Percentiles rank a stretch among this genome's conserved stretches.
These are phyloP conservation scores for Odobenus rosmarus DNA, from an alignment of 2,113 vertebrate species.

Conservation along the genomic window DNA sequence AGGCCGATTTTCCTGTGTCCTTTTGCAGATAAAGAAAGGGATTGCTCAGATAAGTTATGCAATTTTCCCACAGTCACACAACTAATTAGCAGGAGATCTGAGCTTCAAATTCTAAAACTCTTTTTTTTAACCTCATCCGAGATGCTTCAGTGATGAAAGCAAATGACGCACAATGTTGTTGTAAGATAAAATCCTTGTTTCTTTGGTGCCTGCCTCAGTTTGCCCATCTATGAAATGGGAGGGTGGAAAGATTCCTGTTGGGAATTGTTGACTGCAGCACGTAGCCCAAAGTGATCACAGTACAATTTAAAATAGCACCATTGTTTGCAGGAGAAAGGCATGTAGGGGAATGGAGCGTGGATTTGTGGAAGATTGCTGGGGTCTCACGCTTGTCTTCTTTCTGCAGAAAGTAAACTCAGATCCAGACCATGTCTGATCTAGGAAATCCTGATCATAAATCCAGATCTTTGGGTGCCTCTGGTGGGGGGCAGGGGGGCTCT, in stretches of 20 bases:
- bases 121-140: not conserved
- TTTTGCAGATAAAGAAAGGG: not conserved
- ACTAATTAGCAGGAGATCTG: not conserved
- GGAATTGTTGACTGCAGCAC: not conserved
- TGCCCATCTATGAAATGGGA: not conserved
- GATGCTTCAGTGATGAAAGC: not conserved
- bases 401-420: not conserved
- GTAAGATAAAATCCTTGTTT: not conserved
- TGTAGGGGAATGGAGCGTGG: not conserved
- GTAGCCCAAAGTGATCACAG: not conserved
- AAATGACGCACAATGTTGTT: not conserved
- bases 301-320: not conserved
- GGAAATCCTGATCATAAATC: not conserved
- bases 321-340: not conserved
- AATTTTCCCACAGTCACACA: slow-evolving; percentile 12
- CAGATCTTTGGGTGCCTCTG: slow-evolving; percentile 3
- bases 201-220: not conserved
- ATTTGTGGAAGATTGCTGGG: not conserved
- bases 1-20: not conserved
- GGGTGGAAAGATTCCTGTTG: not conserved
- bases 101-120: slow-evolving; percentile 22
- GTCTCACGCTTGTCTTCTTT: not conserved
- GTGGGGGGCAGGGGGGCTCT: not conserved
- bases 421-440: not conserved
- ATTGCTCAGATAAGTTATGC: not conserved